Evolutionary conservation across 2,888 invertebrate species (phyloP), one percentile per base, ranked within the genome.

Genomic region (Meliscaeva auricollis): DNA sequence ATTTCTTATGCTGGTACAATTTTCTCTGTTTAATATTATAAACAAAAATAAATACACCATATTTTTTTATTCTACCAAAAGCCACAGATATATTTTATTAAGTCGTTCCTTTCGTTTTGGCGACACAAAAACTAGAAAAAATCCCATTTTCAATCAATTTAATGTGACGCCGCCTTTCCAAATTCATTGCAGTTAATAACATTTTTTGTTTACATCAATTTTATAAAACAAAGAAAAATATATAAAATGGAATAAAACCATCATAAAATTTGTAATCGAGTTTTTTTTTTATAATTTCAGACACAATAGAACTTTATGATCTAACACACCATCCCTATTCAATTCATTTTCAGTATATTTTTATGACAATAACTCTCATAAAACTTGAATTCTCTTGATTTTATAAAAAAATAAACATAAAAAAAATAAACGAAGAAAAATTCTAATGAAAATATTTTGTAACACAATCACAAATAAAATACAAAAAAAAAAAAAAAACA

Each of bases 401-500:
- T 58, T 38, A 38, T 38, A 7, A 6, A n/a, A 26, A n/a, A 52
- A 41, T n/a, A 44, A 6, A n/a, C 44, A 52, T 26, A 52, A 52
- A 22, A 7, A 52, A 50, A 20, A 50, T 0, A 11, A 11, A 20
- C 2, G 26, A 48, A 8, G 22, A 52, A 26, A 7, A 26, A 26
- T 15, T 4, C 54, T 54, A 56, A 56, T 35, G 11, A 56, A 17
- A 38, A 20, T 38, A 9, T 58, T 58, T 58, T 20, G 17, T 20
- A 13, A 58, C 38, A 38, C 38, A 58, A 58, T 58, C 20, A n/a
- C 13, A 58, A 38, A 58, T 38, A 58, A 58, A 58, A 58, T 20
- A 3, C 11, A 20, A 38, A 3, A 13, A 58, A 5, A 7, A 20
- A 13, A 38, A 13, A 1, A 3, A 6, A 35, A 15, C 44, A 54